Conservation (phyloP, 2,113 vertebrate species). For the Pomatorhinus ruficollis region DNA sequence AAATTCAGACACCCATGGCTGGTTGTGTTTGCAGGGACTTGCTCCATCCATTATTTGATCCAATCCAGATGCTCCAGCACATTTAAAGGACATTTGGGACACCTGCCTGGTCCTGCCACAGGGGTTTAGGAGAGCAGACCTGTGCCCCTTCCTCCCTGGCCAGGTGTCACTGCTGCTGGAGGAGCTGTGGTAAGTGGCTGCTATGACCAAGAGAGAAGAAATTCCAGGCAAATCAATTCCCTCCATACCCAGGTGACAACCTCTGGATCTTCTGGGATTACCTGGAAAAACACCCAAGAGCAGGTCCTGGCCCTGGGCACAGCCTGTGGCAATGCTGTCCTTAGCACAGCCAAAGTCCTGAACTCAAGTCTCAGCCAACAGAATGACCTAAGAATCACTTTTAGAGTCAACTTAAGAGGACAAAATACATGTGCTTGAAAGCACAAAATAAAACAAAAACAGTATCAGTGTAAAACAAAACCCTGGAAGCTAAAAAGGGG, state of each 20-base stretch:
- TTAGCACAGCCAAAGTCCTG: background rate
- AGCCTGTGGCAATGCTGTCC: background rate
- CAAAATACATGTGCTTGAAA: background rate
- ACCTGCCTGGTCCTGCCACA: background rate
- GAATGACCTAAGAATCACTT: background rate
- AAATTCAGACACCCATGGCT: background rate
- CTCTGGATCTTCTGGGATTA: background rate
- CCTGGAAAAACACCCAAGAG: background rate
- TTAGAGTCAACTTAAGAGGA: background rate
- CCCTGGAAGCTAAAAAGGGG: background rate
- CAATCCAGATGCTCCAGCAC: background rate
- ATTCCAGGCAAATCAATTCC: background rate
- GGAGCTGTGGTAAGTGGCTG: background rate
- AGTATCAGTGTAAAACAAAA: background rate
- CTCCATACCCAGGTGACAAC: background rate
- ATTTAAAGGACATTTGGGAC: background rate
- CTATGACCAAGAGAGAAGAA: background rate
- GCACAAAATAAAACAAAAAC: background rate
- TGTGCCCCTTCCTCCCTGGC: background rate
- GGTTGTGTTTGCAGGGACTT: background rate
- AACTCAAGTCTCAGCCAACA: background rate
- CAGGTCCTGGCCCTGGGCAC: background rate
- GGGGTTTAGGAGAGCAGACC: background rate
- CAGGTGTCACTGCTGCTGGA: background rate
- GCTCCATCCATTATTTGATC: fast-evolving